These are phyloP conservation scores for Melanerpes formicivorus DNA, from an alignment of 2,113 vertebrate species.

Conservation along the genomic window DNA sequence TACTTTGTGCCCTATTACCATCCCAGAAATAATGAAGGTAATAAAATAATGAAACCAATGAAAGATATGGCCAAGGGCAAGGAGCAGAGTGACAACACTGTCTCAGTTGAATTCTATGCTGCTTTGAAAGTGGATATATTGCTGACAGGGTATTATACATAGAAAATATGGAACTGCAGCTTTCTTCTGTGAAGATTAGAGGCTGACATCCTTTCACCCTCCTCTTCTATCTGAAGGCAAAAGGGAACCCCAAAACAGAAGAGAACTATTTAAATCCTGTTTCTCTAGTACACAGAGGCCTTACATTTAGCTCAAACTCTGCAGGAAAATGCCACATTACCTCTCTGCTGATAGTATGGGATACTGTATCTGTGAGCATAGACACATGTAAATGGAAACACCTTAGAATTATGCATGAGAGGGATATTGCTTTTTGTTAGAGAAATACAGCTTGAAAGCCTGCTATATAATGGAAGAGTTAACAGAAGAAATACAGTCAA, in stretches of 20 bases:
- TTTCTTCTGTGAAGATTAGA: not conserved
- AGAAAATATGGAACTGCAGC: not conserved
- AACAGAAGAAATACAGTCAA: not conserved
- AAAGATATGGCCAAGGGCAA: slow-evolving; percentile 64
- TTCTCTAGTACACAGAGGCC: not conserved
- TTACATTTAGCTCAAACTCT: not conserved
- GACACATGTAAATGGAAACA: not conserved
- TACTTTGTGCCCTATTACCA: slow-evolving; percentile 20
- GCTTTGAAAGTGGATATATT: not conserved
- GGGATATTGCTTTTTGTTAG: not conserved
- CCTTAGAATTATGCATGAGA: not conserved
- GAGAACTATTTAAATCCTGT: not conserved
- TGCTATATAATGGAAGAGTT: not conserved
- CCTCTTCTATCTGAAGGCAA: not conserved
- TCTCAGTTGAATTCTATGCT: slow-evolving; percentile 6
- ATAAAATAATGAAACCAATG: slow-evolving; percentile 61
- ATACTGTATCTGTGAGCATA: not conserved
- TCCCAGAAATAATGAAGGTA: slow-evolving; percentile 61
- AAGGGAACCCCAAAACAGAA: not conserved
- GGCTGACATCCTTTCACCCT: not conserved
- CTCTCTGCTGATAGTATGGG: not conserved
- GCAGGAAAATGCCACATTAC: not conserved
- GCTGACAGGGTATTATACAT: not conserved
- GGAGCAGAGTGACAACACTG: slow-evolving; percentile 29
- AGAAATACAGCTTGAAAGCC: not conserved